Conservation (phyloP, 2,113 vertebrate species). For the Microcebus murinus region DNA sequence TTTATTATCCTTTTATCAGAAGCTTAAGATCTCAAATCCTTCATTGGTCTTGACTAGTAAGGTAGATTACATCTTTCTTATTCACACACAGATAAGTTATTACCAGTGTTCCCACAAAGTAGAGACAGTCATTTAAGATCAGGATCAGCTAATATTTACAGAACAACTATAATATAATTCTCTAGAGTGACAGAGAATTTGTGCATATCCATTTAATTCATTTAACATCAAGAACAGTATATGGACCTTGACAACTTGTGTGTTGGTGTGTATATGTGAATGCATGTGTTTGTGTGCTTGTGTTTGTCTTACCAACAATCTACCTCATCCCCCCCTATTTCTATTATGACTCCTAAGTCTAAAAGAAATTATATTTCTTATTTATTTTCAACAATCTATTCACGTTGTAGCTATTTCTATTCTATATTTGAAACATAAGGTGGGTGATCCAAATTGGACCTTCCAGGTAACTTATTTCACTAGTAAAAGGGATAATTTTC, state of each 20-base stretch:
- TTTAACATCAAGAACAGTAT: not conserved
- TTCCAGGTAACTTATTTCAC: not conserved
- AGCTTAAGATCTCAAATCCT: not conserved
- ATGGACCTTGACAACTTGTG: not conserved
- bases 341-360: not conserved
- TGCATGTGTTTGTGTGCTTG: not conserved
- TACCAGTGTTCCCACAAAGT: not conserved
- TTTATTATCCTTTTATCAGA: constrained; percentile 22
- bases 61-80: not conserved
- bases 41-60: not conserved
- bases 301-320: not conserved
- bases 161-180: not conserved
- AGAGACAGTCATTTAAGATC: not conserved
- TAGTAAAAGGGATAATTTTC: not conserved
- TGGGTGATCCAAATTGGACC: not conserved
- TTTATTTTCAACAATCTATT: not conserved
- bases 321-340: not conserved
- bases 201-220: not conserved
- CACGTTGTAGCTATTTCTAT: not conserved
- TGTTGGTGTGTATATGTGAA: no score
- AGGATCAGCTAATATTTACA: not conserved
- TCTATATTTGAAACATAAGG: not conserved
- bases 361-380: not conserved
- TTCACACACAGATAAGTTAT: not conserved
- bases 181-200: not conserved